phyloP scores from a whole-genome alignment of 2,797 vertebrate species.

The Meriones psammophilus region DNA sequence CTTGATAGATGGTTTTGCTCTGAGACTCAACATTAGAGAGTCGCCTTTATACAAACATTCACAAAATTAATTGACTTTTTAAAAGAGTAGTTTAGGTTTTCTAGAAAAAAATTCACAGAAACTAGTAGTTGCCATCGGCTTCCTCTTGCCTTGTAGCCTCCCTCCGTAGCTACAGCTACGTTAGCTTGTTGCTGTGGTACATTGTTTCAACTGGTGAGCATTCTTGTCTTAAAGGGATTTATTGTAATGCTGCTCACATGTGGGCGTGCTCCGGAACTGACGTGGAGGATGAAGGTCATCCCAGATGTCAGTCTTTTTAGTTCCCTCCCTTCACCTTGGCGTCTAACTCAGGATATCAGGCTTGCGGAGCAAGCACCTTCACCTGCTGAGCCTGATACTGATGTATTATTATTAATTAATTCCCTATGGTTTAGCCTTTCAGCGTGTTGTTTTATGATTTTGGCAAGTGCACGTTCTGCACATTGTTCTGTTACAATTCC shows the following conservation, averaged over 20 bases:
- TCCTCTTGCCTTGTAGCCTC: background rate
- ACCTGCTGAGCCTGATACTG: background rate
- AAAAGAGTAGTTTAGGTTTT: slow-evolving; percentile 27
- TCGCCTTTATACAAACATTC: slow-evolving; percentile 35
- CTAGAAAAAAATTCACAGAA: slow-evolving; percentile 35
- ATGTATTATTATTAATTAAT: background rate
- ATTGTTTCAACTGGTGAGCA: background rate
- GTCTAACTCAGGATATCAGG: background rate
- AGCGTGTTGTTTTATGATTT: background rate
- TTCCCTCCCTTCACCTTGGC: background rate
- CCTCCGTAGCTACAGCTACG: background rate
- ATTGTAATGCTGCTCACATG: background rate
- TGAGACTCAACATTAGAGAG: slow-evolving; percentile 55
- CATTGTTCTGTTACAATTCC: background rate
- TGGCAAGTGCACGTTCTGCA: background rate
- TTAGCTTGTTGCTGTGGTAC: background rate
- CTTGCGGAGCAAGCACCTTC: background rate
- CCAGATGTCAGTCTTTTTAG: background rate
- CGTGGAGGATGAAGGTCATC: background rate
- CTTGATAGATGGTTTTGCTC: slow-evolving; percentile 75
- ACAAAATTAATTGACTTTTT: background rate
- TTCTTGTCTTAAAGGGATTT: background rate
- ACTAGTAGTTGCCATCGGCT: background rate
- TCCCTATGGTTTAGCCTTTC: background rate
- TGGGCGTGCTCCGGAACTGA: background rate